Conservation (phyloP, 1,140 invertebrate genomes). For the Bacillus rossius region DNA sequence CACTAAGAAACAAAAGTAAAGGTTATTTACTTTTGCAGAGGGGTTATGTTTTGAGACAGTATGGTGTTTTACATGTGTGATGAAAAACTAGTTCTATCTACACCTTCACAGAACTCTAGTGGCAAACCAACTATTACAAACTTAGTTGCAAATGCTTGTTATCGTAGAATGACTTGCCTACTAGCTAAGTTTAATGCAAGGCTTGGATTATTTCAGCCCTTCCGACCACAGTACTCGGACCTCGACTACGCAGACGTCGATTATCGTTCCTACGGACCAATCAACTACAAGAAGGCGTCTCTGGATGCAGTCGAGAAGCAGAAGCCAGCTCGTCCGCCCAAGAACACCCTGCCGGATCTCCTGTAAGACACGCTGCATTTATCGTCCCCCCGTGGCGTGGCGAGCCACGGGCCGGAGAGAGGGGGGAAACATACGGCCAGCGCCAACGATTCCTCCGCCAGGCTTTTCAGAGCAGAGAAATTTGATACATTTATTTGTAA, state of each 20-base stretch:
- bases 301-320: slow-evolving; percentile 40
- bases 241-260: slow-evolving; percentile 87
- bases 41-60: too few relatives aligned
- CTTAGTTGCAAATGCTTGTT: not conserved
- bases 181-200: not conserved
- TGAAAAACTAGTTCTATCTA: too few relatives aligned
- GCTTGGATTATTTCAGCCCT: slow-evolving; percentile 49
- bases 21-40: too few relatives aligned
- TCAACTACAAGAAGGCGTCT: slow-evolving; percentile 85
- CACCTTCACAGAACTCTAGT: too few relatives aligned
- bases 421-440: not conserved
- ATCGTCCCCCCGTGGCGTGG: not conserved
- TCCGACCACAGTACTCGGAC: slow-evolving; percentile 61
- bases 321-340: slow-evolving; percentile 3
- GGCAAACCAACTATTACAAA: not conserved
- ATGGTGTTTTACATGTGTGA: too few relatives aligned
- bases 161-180: too few relatives aligned
- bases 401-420: not conserved
- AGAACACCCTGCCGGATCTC: slow-evolving; percentile 2
- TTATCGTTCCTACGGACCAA: slow-evolving; percentile 80
- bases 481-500: not conserved
- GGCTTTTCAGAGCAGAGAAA: not conserved
- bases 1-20: too few relatives aligned
- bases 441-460: not conserved
- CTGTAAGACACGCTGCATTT: slow-evolving; percentile 10